Evolutionary conservation across 1,140 invertebrate genomes (phyloP).

Genomic region (Neodiprion pinetum): DNA sequence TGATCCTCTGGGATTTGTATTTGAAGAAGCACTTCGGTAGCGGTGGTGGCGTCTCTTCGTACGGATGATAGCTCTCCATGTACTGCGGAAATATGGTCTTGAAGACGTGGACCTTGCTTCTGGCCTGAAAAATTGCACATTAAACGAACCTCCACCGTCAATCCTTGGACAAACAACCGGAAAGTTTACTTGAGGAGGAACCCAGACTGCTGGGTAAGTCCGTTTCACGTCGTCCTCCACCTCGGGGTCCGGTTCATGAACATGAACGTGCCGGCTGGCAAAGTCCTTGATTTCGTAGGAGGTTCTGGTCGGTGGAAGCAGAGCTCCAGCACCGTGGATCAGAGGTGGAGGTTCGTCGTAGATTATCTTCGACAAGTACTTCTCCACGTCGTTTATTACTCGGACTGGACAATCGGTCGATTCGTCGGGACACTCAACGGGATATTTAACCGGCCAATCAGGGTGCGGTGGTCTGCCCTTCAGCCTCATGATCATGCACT

Average conservation of each 20-base stretch:
- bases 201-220: conserved; percentile 35
- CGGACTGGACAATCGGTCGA: conserved; percentile 36
- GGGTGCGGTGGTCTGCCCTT: conserved; percentile 43
- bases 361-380: conserved; percentile 41
- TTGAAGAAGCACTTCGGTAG: conserved; percentile 47
- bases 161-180: background rate
- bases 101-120: conserved; percentile 49
- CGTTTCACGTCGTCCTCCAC: conserved; percentile 27
- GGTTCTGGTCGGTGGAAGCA: conserved; percentile 8
- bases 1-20: conserved; percentile 35
- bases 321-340: conserved; percentile 19
- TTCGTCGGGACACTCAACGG: conserved; percentile 33
- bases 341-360: conserved; percentile 27
- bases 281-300: conserved; percentile 28
- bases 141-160: background rate
- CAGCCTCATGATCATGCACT: conserved; percentile 43
- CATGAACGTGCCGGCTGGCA: conserved; percentile 34
- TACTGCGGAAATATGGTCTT: conserved; percentile 35
- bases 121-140: conserved; percentile 40
- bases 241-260: conserved; percentile 29
- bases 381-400: conserved; percentile 47
- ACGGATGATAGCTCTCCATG: background rate
- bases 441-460: conserved; percentile 45
- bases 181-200: conserved; percentile 15
- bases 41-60: conserved; percentile 34